These are phyloP conservation scores for Erebia palarica DNA, from an alignment of 2,888 invertebrate genomes.

Conservation along the genomic window DNA sequence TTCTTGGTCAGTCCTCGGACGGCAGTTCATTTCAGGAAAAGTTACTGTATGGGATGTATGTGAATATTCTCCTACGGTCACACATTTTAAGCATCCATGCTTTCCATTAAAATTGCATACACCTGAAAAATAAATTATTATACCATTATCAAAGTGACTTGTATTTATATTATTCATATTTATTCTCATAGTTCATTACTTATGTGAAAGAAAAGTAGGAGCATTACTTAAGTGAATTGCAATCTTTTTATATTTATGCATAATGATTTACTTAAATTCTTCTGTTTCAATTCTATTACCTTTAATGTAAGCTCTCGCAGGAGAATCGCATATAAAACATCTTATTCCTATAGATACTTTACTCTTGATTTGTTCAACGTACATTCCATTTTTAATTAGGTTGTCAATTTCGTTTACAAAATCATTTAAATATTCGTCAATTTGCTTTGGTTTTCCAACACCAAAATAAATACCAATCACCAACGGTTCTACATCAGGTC, in stretches of 20 bases:
- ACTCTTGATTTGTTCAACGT: neutral
- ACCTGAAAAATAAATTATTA: neutral
- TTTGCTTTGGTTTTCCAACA: neutral
- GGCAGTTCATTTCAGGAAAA: constrained; percentile 15
- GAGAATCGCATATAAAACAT: constrained; percentile 34
- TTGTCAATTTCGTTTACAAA: neutral
- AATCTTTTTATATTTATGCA: neutral
- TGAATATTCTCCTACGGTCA: constrained; percentile 24
- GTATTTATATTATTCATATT: neutral
- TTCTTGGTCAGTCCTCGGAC: constrained; percentile 20
- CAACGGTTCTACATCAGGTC: neutral
- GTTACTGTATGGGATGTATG: constrained; percentile 27
- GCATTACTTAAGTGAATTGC: neutral
- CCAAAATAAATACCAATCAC: neutral
- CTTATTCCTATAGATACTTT: constrained; percentile 14
- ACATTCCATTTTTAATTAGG: neutral
- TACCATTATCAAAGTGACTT: constrained; percentile 1
- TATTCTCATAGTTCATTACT: constrained; percentile 1
- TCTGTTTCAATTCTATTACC: constrained; percentile 12
- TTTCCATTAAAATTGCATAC: constrained; percentile 3
- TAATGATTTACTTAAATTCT: neutral
- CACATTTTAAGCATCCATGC: constrained; percentile 1
- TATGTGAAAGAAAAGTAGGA: neutral
- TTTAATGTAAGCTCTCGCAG: constrained; percentile 33
- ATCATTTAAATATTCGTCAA: constrained; percentile 3